Evolutionary conservation across 2,113 vertebrate species (phyloP).

Genomic region (Xiphophorus maculatus): DNA sequence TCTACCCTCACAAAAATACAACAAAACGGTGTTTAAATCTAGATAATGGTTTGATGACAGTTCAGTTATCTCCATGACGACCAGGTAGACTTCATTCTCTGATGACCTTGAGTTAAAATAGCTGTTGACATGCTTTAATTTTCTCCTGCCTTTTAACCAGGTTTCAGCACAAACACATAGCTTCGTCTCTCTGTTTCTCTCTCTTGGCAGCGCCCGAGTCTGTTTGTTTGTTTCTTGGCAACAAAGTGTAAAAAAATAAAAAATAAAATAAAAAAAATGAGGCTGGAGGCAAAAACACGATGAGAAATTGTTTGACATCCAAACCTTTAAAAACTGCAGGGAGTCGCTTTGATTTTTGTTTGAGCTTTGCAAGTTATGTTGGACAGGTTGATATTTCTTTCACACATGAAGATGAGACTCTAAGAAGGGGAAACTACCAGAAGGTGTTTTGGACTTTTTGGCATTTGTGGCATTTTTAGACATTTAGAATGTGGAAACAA

Average conservation of each 20-base stretch:
- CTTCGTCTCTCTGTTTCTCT: background rate
- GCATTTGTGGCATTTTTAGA: background rate
- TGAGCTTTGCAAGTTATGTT: background rate
- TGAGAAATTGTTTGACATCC: background rate
- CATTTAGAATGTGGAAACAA: background rate
- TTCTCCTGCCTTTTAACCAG: background rate
- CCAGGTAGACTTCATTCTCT: background rate
- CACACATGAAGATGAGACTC: background rate
- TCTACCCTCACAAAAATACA: background rate
- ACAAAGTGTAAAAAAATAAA: background rate
- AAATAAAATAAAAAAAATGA: background rate
- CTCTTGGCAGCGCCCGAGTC: background rate
- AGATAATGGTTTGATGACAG: background rate
- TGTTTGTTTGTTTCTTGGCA: background rate
- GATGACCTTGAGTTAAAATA: conserved; percentile 7
- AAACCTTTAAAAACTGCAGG: background rate
- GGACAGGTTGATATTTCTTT: background rate
- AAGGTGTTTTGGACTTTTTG: background rate
- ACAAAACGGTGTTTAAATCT: background rate
- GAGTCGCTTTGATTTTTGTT: background rate
- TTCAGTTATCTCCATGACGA: conserved; percentile 12
- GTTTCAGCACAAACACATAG: background rate
- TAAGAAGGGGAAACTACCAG: background rate
- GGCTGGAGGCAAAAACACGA: background rate
- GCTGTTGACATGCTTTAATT: background rate